A percentile compares a stretch with the other conserved stretches of the same genome.
Conservation (phyloP, 2,797 vertebrate genomes). For the Pseudochirops cupreus region DNA sequence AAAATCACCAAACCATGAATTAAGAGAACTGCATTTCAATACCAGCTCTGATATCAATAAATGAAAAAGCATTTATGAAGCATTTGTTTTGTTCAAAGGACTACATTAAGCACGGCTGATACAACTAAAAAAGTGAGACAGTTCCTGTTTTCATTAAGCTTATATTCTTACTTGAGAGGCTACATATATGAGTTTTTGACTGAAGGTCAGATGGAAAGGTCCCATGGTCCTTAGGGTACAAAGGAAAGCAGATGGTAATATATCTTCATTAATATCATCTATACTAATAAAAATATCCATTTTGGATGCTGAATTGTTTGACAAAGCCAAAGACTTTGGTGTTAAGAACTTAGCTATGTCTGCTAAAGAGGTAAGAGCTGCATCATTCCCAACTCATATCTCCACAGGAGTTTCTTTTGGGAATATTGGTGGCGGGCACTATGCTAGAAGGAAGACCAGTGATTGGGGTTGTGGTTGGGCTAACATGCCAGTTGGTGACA, state of each 20-base stretch:
- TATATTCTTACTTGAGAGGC: background rate
- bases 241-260: background rate
- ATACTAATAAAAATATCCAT: background rate
- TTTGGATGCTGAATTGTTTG: background rate
- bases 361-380: background rate
- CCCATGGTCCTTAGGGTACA: background rate
- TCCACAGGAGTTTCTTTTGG: background rate
- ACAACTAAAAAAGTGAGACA: background rate
- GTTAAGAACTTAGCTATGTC: background rate
- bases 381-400: background rate
- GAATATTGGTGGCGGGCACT: background rate
- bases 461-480: background rate
- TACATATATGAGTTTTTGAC: background rate
- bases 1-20: background rate
- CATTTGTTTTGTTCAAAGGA: background rate
- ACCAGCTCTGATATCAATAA: background rate
- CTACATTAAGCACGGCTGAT: background rate
- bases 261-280: background rate
- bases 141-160: background rate
- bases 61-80: background rate
- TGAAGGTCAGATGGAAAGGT: background rate
- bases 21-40: background rate
- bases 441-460: background rate
- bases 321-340: background rate
- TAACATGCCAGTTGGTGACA: background rate